A percentile compares a stretch with the other conserved stretches of the same genome.
Conservation (phyloP, 1,140 invertebrate species). For the Drosophila aff. region DNA sequence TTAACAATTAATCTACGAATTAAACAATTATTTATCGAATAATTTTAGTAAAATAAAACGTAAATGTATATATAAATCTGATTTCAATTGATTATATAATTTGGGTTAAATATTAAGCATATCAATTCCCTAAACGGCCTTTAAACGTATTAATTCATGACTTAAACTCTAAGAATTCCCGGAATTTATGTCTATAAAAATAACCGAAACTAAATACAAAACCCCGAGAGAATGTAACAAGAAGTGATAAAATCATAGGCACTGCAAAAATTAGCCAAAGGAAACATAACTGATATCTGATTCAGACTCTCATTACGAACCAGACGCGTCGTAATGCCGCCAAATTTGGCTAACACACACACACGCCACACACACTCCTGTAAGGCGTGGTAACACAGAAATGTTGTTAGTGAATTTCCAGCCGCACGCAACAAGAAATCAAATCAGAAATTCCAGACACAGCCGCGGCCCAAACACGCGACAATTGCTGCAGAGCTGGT, state of each 20-base stretch:
- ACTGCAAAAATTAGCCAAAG: constrained; percentile 24
- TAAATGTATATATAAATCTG: constrained; percentile 1
- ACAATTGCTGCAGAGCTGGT: constrained; percentile 52
- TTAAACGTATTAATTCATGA: not conserved
- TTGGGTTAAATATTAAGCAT: not conserved
- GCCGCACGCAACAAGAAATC: constrained; percentile 51
- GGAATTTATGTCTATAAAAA: not conserved
- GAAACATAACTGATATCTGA: constrained; percentile 36
- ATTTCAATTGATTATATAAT: not conserved
- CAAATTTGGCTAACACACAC: constrained; percentile 30
- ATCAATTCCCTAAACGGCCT: not conserved
- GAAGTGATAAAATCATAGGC: constrained; percentile 19
- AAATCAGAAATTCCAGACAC: constrained; percentile 68
- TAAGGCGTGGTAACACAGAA: constrained; percentile 10
- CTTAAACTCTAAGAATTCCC: too few relatives aligned
- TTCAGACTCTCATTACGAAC: constrained; percentile 51
- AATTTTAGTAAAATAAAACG: constrained; percentile 24
- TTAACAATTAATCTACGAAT: constrained; percentile 5
- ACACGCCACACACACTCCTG: not conserved
- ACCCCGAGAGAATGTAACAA: constrained; percentile 8
- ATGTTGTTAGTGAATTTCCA: constrained; percentile 41
- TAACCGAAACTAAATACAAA: not conserved
- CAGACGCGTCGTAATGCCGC: constrained; percentile 47
- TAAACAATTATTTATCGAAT: constrained; percentile 39
- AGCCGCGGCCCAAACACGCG: constrained; percentile 46